Evolutionary conservation across 2,888 invertebrate species (phyloP).

Genomic region (Lasiommata megera): DNA sequence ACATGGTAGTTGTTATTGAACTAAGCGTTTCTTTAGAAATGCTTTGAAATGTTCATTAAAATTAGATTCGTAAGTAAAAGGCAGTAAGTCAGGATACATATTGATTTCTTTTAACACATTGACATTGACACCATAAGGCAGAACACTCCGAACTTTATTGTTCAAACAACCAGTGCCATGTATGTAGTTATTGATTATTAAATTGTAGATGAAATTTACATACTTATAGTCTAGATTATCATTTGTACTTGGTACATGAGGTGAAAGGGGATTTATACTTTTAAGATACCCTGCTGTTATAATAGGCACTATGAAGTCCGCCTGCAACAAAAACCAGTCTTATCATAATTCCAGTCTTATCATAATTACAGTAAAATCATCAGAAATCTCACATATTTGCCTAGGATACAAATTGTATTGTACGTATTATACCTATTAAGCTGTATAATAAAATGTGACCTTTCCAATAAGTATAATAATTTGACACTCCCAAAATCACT

Average conservation of each 20-base stretch:
- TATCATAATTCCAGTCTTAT: no score
- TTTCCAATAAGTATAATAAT: no score
- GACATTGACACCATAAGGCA: slow-evolving; percentile 59
- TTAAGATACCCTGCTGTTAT: slow-evolving; percentile 75
- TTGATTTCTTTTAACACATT: slow-evolving; percentile 55
- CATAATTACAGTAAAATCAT: no score
- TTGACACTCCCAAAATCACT: no score
- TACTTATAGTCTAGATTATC: slow-evolving; percentile 75
- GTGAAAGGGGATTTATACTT: slow-evolving; percentile 60
- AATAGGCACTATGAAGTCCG: slow-evolving; percentile 79
- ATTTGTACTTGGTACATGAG: slow-evolving; percentile 56
- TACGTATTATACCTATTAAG: no score
- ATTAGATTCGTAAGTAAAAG: slow-evolving; percentile 70
- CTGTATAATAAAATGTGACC: no score
- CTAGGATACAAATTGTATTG: no score
- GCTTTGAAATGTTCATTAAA: slow-evolving; percentile 71
- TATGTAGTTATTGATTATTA: slow-evolving; percentile 70
- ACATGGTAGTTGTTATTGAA: no score
- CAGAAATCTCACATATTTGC: no score
- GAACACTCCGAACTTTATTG: slow-evolving; percentile 71
- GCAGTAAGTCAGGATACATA: slow-evolving; percentile 71
- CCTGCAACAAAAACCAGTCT: slow-evolving; percentile 61
- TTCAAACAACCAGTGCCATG: slow-evolving; percentile 72
- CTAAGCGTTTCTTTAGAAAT: slow-evolving; percentile 49
- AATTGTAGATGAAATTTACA: slow-evolving; percentile 71